Conservation (phyloP, 1,140 invertebrate species). For the Anagrus nilaparvatae region DNA sequence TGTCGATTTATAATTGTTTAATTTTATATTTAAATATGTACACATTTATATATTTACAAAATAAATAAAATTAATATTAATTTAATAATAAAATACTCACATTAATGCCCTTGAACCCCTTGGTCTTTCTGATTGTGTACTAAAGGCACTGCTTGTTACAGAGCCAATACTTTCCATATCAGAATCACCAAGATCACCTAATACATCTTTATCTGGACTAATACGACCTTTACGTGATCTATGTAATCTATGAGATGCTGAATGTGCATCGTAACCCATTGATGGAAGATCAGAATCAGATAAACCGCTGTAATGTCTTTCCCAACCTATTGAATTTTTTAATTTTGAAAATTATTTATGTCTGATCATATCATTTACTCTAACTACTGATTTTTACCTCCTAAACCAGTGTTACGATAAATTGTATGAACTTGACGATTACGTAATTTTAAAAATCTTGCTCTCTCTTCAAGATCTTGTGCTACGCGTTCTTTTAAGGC, state of each 20-base stretch:
- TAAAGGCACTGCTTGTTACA: constrained; percentile 82
- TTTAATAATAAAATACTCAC: constrained; percentile 41
- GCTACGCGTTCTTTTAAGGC: constrained; percentile 59
- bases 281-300: constrained; percentile 70
- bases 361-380: not conserved
- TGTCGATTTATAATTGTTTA: no score
- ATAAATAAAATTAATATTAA: constrained; percentile 14
- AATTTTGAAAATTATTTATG: not conserved
- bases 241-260: constrained; percentile 43
- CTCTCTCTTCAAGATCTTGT: constrained; percentile 78
- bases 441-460: constrained; percentile 57
- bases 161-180: constrained; percentile 82
- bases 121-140: constrained; percentile 81
- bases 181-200: constrained; percentile 66
- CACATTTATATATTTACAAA: no score
- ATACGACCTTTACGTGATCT: constrained; percentile 43
- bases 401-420: constrained; percentile 57
- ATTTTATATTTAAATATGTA: no score
- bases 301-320: constrained; percentile 66
- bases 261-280: constrained; percentile 32
- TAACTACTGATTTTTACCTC: no score
- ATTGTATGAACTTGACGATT: constrained; percentile 53
- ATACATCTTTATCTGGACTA: constrained; percentile 60
- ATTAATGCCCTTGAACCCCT: constrained; percentile 59
- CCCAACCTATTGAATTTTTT: constrained; percentile 48